Evolutionary conservation across 2,797 vertebrate genomes (phyloP).

Genomic region (Platyrinchus mystaceus): DNA sequence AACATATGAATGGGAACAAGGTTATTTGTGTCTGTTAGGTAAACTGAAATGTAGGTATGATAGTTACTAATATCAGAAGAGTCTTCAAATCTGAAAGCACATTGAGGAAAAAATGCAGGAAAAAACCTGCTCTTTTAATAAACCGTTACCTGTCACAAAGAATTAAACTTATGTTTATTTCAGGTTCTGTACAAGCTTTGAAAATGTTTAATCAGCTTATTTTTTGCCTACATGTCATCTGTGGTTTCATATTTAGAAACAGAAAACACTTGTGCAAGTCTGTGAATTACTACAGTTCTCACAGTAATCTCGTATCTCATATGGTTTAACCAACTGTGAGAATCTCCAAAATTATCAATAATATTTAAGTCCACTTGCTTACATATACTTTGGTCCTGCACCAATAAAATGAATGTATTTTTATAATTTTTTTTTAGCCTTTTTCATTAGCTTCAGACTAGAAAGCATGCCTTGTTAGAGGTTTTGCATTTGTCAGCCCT

Average conservation of each 20-base stretch:
- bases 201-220: background rate
- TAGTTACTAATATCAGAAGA: background rate
- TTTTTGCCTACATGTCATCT: background rate
- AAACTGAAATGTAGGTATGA: background rate
- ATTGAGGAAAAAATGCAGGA: background rate
- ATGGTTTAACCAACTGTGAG: background rate
- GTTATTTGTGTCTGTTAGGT: background rate
- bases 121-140: background rate
- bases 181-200: background rate
- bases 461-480: background rate
- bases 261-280: background rate
- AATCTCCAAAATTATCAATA: background rate
- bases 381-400: background rate
- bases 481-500: background rate
- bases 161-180: background rate
- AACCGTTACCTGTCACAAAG: background rate
- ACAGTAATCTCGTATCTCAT: background rate
- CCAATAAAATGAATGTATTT: background rate
- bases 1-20: background rate
- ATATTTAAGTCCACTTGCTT: background rate
- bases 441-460: background rate
- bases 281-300: background rate
- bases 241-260: background rate
- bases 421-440: background rate
- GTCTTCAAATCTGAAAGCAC: background rate